A percentile compares a stretch with the other conserved stretches of the same genome.
These are phyloP conservation scores for Neomonachus schauinslandi DNA, from an alignment of 2,113 vertebrate species.

Conservation along the genomic window DNA sequence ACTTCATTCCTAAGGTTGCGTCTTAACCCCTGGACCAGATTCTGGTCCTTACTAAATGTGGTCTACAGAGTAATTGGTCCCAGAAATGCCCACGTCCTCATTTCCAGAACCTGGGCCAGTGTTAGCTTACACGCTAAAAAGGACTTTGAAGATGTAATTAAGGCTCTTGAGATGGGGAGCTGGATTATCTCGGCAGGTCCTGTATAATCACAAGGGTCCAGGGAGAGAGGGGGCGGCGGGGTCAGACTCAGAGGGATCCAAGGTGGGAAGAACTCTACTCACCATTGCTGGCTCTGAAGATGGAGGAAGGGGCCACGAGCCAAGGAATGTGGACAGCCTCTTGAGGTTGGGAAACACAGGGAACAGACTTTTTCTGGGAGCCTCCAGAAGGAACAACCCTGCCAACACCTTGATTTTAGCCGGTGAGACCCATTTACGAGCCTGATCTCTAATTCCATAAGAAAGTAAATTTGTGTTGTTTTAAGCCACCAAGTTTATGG, in stretches of 20 bases:
- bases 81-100: rapidly evolving
- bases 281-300: background rate
- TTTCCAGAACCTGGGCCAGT: background rate
- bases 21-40: background rate
- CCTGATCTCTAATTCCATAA: background rate
- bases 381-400: background rate
- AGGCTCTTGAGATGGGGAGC: too few relatives aligned
- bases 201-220: background rate
- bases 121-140: background rate
- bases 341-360: too few relatives aligned
- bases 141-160: background rate
- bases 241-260: background rate
- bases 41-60: background rate
- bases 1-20: background rate
- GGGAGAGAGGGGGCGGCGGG: background rate
- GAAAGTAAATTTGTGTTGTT: background rate
- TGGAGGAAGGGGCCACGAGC: rapidly evolving
- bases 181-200: background rate
- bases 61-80: background rate
- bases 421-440: background rate
- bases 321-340: background rate
- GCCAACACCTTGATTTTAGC: too few relatives aligned
- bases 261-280: too few relatives aligned
- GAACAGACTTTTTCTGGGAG: background rate
- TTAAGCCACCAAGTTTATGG: background rate